These are phyloP conservation scores for Dreissena rostriformis DNA, from an alignment of 1,140 invertebrate genomes.

Conservation along the genomic window DNA sequence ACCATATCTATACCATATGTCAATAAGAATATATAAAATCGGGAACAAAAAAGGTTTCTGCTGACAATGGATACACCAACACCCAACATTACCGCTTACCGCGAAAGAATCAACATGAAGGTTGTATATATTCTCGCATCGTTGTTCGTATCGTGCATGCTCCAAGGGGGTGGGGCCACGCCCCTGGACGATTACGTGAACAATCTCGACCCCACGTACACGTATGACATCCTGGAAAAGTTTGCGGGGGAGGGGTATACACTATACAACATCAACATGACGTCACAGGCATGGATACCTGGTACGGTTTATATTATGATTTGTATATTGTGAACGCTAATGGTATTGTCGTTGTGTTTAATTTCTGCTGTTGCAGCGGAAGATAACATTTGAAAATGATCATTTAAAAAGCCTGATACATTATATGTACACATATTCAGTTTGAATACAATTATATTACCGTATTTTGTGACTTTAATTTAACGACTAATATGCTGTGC, in stretches of 20 bases:
- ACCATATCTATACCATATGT: too few species aligned
- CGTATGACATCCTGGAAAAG: constrained; percentile 50
- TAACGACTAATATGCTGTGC: background rate
- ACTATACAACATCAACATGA: constrained; percentile 71
- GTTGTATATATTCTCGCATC: background rate
- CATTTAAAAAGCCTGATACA: background rate
- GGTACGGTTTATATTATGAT: constrained; percentile 53
- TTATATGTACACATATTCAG: background rate
- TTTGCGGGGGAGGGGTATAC: constrained; percentile 61
- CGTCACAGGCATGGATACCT: constrained; percentile 72
- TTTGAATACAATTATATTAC: background rate
- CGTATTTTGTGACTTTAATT: background rate
- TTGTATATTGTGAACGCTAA: background rate
- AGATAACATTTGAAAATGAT: background rate
- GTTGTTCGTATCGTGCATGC: background rate
- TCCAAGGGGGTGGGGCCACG: constrained; percentile 11
- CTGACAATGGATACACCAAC: too few species aligned
- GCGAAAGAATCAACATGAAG: background rate
- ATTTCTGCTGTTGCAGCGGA: background rate
- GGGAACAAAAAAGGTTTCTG: too few species aligned
- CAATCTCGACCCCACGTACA: constrained; percentile 60
- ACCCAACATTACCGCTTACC: background rate
- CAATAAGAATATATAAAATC: too few species aligned
- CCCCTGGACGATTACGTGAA: constrained; percentile 71
- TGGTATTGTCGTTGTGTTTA: background rate